Evolutionary conservation across 2,888 invertebrate species (phyloP).

Genomic region (Coenonympha glycerion): DNA sequence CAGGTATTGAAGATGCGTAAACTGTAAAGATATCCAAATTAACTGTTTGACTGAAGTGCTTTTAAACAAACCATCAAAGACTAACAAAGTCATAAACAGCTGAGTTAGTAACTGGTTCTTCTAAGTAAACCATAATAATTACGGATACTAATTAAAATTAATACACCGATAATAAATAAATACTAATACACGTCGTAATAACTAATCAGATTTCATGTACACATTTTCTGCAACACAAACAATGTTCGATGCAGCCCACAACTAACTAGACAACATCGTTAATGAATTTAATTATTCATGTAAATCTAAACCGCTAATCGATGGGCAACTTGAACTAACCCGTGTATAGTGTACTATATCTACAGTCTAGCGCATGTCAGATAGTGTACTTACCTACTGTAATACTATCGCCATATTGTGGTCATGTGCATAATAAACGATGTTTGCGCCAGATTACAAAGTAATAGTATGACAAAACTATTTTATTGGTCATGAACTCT

Average conservation of each 20-base stretch:
- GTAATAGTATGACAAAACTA: conserved; percentile 3
- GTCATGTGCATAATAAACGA: conserved; percentile 8
- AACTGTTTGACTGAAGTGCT: too few species aligned
- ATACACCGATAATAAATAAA: too few species aligned
- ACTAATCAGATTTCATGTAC: background rate
- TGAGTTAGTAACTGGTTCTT: too few species aligned
- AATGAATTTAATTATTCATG: conserved; percentile 1
- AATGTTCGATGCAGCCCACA: background rate
- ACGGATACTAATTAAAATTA: too few species aligned
- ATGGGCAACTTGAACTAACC: conserved; percentile 8
- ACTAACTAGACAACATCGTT: background rate
- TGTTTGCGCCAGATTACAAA: conserved; percentile 12
- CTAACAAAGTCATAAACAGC: too few species aligned
- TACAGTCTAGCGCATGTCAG: conserved; percentile 25
- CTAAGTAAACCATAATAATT: too few species aligned
- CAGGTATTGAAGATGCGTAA: too few species aligned
- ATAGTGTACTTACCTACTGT: conserved; percentile 22
- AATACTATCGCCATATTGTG: conserved; percentile 18
- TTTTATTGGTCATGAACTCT: background rate
- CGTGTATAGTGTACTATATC: conserved; percentile 13
- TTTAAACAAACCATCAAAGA: too few species aligned
- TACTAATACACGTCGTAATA: too few species aligned
- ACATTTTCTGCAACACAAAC: background rate
- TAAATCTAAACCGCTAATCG: conserved; percentile 6
- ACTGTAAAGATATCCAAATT: too few species aligned